phyloP scores from a whole-genome alignment of 2,113 vertebrate species.

The Baryphthengus martii region DNA sequence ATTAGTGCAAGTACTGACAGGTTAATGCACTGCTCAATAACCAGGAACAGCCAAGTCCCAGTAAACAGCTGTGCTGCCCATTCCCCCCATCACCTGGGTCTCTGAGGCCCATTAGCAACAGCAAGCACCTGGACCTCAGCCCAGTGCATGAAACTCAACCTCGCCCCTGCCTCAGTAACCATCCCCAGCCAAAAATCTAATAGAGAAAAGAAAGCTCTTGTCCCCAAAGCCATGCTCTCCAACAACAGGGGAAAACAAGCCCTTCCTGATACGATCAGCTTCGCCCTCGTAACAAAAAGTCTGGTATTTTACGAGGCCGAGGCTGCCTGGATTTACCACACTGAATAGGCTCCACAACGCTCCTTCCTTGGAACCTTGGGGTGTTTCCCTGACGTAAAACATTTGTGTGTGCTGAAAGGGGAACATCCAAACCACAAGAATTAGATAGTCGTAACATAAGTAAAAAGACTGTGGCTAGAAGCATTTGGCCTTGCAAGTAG shows the following conservation, averaged over 20 bases:
- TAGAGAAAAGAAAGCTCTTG: background rate
- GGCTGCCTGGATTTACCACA: background rate
- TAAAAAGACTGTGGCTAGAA: background rate
- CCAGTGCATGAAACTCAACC: background rate
- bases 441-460: background rate
- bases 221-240: background rate
- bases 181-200: background rate
- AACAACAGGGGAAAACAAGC: background rate
- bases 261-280: background rate
- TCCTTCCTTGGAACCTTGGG: background rate
- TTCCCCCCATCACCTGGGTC: background rate
- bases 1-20: background rate
- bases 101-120: background rate
- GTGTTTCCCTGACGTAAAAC: background rate
- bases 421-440: background rate
- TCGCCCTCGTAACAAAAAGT: background rate
- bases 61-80: background rate
- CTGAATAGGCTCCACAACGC: background rate
- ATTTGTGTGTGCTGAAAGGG: accelerated
- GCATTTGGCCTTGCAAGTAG: background rate
- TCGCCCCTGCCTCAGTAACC: background rate
- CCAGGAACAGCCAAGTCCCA: background rate
- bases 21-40: background rate
- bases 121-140: background rate
- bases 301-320: background rate